Percentiles rank a stretch among this genome's conserved stretches.
Conservation (phyloP, 1,140 invertebrate genomes). For the Palaemon carinicauda region DNA sequence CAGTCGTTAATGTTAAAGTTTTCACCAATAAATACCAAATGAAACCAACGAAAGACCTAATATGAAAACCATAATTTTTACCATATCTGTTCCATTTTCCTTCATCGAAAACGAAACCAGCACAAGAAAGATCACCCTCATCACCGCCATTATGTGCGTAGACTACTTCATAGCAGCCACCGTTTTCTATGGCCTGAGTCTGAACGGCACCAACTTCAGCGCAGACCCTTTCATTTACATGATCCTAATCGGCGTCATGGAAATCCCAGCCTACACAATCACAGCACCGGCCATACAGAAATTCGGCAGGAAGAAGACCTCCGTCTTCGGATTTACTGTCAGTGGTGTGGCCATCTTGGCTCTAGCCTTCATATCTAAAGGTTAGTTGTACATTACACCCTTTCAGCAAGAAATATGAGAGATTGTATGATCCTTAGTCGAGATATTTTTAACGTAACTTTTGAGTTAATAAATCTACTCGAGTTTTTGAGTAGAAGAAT, state of each 20-base stretch:
- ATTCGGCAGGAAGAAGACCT: constrained; percentile 11
- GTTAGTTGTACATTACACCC: not conserved
- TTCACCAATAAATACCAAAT: too few species aligned
- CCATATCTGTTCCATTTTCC: too few species aligned
- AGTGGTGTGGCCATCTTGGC: not conserved
- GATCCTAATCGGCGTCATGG: not conserved
- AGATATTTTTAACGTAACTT: not conserved
- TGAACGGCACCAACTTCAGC: not conserved
- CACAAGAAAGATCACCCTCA: not conserved
- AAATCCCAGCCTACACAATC: not conserved
- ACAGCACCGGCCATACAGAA: not conserved
- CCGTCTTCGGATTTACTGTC: not conserved
- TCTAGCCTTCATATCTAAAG: not conserved
- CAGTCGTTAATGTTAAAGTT: too few species aligned
- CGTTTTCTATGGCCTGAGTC: constrained; percentile 7
- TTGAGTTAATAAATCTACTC: not conserved
- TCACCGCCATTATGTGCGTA: not conserved
- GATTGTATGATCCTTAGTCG: not conserved
- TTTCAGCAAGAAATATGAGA: too few species aligned
- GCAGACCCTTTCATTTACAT: constrained; percentile 23
- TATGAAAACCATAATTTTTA: too few species aligned
- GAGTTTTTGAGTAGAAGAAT: too few species aligned
- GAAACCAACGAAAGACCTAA: too few species aligned
- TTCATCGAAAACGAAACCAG: too few species aligned
- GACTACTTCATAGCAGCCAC: constrained; percentile 7